Conservation (phyloP, 2,797 vertebrate species). For the Distichodus sexfasciatus region DNA sequence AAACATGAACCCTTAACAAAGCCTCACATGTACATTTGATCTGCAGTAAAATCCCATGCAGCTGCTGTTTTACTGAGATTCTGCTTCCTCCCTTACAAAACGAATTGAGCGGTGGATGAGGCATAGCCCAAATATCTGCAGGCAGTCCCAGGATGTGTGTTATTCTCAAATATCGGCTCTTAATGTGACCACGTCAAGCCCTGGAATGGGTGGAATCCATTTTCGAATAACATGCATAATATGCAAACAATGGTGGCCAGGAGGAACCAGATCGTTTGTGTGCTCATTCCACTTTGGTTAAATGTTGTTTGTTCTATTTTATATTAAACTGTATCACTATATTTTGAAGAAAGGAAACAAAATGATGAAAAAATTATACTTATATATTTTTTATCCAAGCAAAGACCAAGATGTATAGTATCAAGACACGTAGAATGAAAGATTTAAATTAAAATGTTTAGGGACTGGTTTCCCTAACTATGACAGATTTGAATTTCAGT, state of each 20-base stretch:
- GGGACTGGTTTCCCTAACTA: no score
- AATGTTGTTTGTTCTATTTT: slow-evolving; percentile 15
- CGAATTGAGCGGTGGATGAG: slow-evolving; percentile 58
- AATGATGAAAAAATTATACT: slow-evolving; percentile 1
- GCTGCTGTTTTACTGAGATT: slow-evolving; percentile 53
- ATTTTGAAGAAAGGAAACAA: not conserved
- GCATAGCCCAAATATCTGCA: slow-evolving; percentile 66
- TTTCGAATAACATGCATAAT: slow-evolving; percentile 59
- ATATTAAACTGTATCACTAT: slow-evolving; percentile 3
- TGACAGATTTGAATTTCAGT: no score
- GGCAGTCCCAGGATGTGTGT: slow-evolving; percentile 58
- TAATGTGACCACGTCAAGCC: slow-evolving; percentile 45
- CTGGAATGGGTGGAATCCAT: slow-evolving; percentile 51
- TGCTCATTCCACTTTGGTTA: slow-evolving; percentile 27
- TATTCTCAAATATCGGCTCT: slow-evolving; percentile 59
- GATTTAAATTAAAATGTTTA: no score
- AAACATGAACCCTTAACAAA: slow-evolving; percentile 40
- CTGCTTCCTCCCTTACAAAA: slow-evolving; percentile 56
- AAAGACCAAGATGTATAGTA: no score
- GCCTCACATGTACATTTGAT: slow-evolving; percentile 39
- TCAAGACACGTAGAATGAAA: no score
- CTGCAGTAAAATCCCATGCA: slow-evolving; percentile 38
- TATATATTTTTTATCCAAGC: no score
- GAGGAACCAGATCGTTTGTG: slow-evolving; percentile 49
- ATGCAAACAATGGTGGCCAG: slow-evolving; percentile 60